Evolutionary conservation across 2,797 vertebrate genomes (phyloP).

Genomic region (Peromyscus nudipes): DNA sequence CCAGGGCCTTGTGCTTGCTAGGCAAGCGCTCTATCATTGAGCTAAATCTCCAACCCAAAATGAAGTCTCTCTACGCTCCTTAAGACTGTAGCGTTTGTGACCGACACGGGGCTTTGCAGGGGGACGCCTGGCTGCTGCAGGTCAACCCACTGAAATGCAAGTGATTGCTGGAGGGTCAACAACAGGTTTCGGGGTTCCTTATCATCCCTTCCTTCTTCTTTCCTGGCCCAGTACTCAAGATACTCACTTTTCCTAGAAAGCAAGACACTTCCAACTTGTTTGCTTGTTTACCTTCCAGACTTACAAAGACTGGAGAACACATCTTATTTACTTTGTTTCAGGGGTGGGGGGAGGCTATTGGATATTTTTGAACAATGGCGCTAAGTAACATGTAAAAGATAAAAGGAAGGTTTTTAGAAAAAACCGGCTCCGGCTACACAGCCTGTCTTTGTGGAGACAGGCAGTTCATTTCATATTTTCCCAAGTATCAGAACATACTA

Average conservation of each 20-base stretch:
- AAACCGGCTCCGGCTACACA: conserved; percentile 75
- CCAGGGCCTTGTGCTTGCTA: too few relatives aligned
- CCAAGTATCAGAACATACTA: conserved; percentile 67
- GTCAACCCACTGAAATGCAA: background rate
- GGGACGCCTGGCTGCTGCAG: background rate
- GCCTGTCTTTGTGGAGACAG: conserved; percentile 78
- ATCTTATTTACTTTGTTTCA: conserved; percentile 71
- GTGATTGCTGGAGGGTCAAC: background rate
- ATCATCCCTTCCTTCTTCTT: conserved; percentile 37
- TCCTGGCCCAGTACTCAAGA: background rate
- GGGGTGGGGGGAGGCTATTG: conserved; percentile 15
- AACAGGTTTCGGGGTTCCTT: background rate
- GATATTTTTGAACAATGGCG: conserved; percentile 70
- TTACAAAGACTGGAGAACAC: conserved; percentile 73
- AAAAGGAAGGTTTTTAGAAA: conserved; percentile 69
- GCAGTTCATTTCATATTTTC: conserved; percentile 76
- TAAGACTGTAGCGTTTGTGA: background rate
- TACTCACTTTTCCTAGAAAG: background rate
- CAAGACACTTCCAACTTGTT: background rate
- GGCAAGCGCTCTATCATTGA: too few relatives aligned
- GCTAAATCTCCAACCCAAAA: background rate
- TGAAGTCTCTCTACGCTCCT: background rate
- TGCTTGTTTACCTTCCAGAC: conserved; percentile 32
- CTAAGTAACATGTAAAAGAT: conserved; percentile 63
- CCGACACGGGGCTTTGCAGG: background rate